Evolutionary conservation across 2,797 vertebrate genomes (phyloP).

Genomic region (Chloroceryle inda): DNA sequence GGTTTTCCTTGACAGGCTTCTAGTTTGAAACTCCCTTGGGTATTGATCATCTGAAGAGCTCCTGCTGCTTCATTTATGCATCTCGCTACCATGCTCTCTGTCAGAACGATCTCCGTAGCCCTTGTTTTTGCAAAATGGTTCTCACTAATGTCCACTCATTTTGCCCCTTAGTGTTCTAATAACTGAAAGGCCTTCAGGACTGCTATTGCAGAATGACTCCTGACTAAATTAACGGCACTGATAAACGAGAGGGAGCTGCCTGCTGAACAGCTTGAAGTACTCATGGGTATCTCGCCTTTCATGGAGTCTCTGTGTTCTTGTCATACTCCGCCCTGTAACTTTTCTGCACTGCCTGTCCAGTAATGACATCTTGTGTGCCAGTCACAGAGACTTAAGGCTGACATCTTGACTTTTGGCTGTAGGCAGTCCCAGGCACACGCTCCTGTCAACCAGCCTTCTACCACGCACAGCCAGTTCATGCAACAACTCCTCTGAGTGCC

Average conservation of each 20-base stretch:
- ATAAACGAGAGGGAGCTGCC: neutral
- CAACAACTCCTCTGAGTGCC: neutral
- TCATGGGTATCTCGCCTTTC: neutral
- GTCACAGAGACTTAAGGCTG: neutral
- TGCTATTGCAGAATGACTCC: neutral
- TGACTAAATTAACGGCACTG: neutral
- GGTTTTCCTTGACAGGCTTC: neutral
- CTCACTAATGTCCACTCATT: neutral
- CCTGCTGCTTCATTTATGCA: neutral
- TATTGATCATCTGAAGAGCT: neutral
- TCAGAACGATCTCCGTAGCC: neutral
- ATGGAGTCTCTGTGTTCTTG: neutral
- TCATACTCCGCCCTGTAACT: neutral
- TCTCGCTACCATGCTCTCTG: neutral
- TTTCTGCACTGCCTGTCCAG: neutral
- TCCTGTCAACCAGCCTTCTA: neutral
- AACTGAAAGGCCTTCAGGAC: neutral
- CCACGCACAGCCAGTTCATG: neutral
- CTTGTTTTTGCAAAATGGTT: neutral
- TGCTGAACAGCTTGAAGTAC: neutral
- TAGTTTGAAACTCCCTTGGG: neutral
- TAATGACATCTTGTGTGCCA: neutral
- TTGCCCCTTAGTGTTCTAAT: neutral
- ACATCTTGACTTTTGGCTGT: neutral
- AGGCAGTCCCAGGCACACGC: neutral